Percentiles rank a stretch among this genome's conserved stretches.
These are phyloP conservation scores for Lucinisca nassula DNA, from an alignment of 2,888 invertebrate genomes.

Conservation along the genomic window DNA sequence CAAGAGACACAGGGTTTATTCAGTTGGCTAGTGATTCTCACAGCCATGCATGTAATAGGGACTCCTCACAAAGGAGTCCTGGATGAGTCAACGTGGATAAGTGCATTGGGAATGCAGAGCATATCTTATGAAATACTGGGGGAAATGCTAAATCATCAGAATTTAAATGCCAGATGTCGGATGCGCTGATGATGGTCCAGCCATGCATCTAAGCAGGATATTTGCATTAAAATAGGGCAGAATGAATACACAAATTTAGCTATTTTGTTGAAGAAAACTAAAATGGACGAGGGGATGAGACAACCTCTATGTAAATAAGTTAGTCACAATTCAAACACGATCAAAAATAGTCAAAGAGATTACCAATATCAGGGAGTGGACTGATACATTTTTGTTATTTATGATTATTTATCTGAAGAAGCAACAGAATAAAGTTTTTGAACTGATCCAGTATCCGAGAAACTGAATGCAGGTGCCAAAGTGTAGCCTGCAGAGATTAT, in stretches of 20 bases:
- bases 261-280: not conserved
- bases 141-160: not conserved
- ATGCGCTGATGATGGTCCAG: not conserved
- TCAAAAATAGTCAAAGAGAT: not conserved
- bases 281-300: not conserved
- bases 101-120: not conserved
- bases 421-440: not conserved
- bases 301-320: not conserved
- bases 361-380: constrained; percentile 6
- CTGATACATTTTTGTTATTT: not conserved
- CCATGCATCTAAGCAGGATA: not conserved
- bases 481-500: not conserved
- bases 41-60: not conserved
- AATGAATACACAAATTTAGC: constrained; percentile 5
- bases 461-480: not conserved
- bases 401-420: not conserved
- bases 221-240: not conserved
- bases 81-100: not conserved
- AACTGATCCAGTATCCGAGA: not conserved
- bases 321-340: not conserved
- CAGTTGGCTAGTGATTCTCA: not conserved
- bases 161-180: not conserved
- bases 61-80: not conserved
- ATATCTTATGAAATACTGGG: not conserved
- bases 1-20: not conserved